These are phyloP conservation scores for Drosophila bocqueti DNA, from an alignment of 1,140 invertebrate species.

Conservation along the genomic window DNA sequence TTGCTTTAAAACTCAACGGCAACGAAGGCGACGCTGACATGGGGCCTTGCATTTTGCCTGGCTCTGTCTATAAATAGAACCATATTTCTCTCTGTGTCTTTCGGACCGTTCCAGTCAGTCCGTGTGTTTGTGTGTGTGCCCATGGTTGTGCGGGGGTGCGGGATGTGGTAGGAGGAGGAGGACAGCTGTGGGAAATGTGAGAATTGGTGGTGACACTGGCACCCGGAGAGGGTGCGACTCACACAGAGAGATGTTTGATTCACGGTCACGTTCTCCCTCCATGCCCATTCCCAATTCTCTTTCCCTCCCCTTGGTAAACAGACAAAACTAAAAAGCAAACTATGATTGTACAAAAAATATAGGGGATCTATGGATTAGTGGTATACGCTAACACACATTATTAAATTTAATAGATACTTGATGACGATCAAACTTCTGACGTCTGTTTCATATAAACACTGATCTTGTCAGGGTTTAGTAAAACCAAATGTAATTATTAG, in stretches of 20 bases:
- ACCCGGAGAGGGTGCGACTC: conserved; percentile 21
- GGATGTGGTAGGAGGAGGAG: conserved; percentile 31
- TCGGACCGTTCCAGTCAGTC: not conserved
- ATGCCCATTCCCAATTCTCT: conserved; percentile 2
- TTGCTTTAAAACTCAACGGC: conserved; percentile 27
- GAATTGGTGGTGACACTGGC: conserved; percentile 55
- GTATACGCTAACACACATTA: not conserved
- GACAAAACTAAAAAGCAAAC: conserved; percentile 10
- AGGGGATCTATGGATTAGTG: not conserved
- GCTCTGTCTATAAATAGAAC: conserved; percentile 53
- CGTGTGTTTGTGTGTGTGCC: not conserved
- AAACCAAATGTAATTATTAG: too few relatives aligned
- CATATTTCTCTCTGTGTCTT: conserved; percentile 9
- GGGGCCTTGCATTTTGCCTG: conserved; percentile 28
- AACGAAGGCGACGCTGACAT: conserved; percentile 34
- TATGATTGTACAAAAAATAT: conserved; percentile 2
- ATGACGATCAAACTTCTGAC: not conserved
- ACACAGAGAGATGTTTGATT: conserved; percentile 24
- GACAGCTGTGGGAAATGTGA: conserved; percentile 41
- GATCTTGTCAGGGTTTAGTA: not conserved
- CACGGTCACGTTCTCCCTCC: conserved; percentile 33
- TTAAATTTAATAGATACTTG: not conserved
- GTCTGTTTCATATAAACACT: not conserved
- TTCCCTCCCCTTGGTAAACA: conserved; percentile 3
- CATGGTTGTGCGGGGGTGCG: conserved; percentile 29